Conservation (phyloP, 1,140 invertebrate species). For the Zaprionus camerounensis region DNA sequence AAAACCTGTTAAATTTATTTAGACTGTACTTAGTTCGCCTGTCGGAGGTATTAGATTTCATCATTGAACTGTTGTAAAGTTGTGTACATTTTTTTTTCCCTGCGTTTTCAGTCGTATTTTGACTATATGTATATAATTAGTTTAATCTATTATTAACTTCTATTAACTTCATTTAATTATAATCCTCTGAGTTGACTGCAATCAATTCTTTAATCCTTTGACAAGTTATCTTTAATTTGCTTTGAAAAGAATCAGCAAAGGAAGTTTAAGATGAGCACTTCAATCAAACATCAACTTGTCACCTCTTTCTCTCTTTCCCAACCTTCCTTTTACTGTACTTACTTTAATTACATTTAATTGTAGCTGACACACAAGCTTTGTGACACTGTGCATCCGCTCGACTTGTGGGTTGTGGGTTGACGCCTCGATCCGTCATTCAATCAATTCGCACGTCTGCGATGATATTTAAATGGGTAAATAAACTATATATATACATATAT, state of each 20-base stretch:
- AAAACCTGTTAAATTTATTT: no score
- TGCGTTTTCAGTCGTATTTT: no score
- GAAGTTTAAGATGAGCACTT: background rate
- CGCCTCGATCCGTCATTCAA: constrained; percentile 70
- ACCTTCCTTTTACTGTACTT: background rate
- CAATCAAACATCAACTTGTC: background rate
- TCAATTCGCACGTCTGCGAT: constrained; percentile 57
- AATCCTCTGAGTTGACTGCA: no score
- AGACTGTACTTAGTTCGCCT: no score
- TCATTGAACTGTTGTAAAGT: no score
- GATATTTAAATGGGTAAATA: background rate
- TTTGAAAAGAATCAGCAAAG: background rate
- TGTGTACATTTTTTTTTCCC: no score
- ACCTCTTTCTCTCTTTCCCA: background rate
- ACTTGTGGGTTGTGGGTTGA: constrained; percentile 15
- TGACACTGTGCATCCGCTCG: constrained; percentile 35
- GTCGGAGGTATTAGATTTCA: no score
- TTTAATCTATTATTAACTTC: no score
- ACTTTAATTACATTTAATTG: background rate
- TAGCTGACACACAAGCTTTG: background rate
- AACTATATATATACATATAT: constrained; percentile 11
- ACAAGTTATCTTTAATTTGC: no score
- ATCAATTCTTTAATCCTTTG: no score
- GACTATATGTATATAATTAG: no score
- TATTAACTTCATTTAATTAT: no score